These are phyloP conservation scores for Eupeodes corollae DNA, from an alignment of 1,140 invertebrate species.

Conservation along the genomic window DNA sequence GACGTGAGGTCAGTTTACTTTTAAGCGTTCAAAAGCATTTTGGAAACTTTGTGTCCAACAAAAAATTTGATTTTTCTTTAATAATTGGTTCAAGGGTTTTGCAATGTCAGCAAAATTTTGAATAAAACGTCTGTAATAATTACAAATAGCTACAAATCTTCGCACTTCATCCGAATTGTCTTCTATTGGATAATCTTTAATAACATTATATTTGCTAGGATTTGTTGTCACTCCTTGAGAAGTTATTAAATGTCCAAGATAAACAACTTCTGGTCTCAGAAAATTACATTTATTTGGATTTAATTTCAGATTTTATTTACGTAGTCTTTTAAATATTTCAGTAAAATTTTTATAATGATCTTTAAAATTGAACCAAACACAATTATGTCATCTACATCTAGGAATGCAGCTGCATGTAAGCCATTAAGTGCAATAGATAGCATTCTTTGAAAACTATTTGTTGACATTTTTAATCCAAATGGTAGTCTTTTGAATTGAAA, in stretches of 20 bases:
- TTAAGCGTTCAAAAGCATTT: too few relatives aligned
- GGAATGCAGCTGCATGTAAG: constrained; percentile 8
- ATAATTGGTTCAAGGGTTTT: too few relatives aligned
- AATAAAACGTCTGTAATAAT: too few relatives aligned
- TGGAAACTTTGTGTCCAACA: too few relatives aligned
- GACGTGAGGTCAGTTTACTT: too few relatives aligned
- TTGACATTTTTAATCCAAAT: constrained; percentile 7
- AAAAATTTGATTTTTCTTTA: too few relatives aligned
- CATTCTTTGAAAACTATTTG: constrained; percentile 8
- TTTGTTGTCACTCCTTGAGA: too few relatives aligned
- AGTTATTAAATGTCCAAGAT: constrained; percentile 16
- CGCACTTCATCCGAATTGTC: constrained; percentile 11
- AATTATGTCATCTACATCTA: too few relatives aligned
- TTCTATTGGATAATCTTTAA: constrained; percentile 13
- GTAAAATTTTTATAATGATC: constrained; percentile 10
- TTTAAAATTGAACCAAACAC: constrained; percentile 9
- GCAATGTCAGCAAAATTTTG: too few relatives aligned
- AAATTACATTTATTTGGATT: constrained; percentile 21
- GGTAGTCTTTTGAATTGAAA: constrained; percentile 7
- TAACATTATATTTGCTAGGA: too few relatives aligned
- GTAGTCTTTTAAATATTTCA: constrained; percentile 15
- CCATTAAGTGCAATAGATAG: constrained; percentile 8
- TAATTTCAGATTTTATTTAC: too few relatives aligned
- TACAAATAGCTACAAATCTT: too few relatives aligned
- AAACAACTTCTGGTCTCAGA: constrained; percentile 9